These are phyloP conservation scores for Euplagia quadripunctaria DNA, from an alignment of 2,888 invertebrate genomes.

Conservation along the genomic window DNA sequence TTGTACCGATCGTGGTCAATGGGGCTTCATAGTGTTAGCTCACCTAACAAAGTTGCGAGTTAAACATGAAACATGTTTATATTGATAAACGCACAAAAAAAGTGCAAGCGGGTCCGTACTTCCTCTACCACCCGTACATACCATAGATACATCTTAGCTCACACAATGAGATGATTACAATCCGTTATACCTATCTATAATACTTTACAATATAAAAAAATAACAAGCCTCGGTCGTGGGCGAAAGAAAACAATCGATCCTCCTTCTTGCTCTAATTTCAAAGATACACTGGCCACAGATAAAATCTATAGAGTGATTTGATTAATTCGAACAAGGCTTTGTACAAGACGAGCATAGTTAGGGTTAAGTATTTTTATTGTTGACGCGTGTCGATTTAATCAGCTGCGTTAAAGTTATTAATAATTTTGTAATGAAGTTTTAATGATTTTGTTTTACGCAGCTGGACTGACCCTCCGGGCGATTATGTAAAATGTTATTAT, in stretches of 20 bases:
- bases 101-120: constrained; percentile 49
- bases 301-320: constrained; percentile 81
- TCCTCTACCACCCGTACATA: constrained; percentile 55
- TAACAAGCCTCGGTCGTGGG: constrained; percentile 78
- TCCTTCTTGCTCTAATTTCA: constrained; percentile 85
- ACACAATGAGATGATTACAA: constrained; percentile 87
- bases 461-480: constrained; percentile 40
- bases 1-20: not conserved
- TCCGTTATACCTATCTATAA: constrained; percentile 83
- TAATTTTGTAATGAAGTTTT: constrained; percentile 80
- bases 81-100: not conserved
- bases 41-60: not conserved
- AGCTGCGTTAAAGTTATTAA: constrained; percentile 75
- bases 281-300: constrained; percentile 75
- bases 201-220: constrained; percentile 72
- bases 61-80: not conserved
- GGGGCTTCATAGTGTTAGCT: not conserved
- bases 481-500: constrained; percentile 13
- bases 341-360: constrained; percentile 72
- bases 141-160: constrained; percentile 78
- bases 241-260: constrained; percentile 85
- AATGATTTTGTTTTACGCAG: constrained; percentile 64
- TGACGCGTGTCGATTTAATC: constrained; percentile 86
- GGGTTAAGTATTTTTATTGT: constrained; percentile 82
- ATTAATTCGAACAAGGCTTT: constrained; percentile 84